Base-by-base conservation (phyloP, 2,888 invertebrate genomes). In the Meghimatium bilineatum region DNA sequence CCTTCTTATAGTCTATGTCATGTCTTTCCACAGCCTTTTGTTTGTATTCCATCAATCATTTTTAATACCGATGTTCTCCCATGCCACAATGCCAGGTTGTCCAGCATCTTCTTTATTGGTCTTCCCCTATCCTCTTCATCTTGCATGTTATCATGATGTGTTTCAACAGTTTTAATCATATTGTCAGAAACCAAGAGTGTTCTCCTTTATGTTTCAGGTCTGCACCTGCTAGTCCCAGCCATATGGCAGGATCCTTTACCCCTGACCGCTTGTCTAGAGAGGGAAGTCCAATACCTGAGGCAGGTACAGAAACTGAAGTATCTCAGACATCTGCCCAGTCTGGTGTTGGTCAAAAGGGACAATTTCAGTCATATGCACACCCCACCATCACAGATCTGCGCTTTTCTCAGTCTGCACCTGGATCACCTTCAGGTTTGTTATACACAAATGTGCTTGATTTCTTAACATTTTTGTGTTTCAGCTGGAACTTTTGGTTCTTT, bases 161-260 rank as follows among this genome's bases (percentile, higher is more conserved):
- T n/a, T n/a, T n/a, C n/a, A n/a, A n/a, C n/a, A n/a, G n/a, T n/a
- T n/a, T n/a, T n/a, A n/a, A n/a, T n/a, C n/a, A n/a, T 44, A 12
- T 44, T 44, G 44, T 44, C 44, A 8, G 44, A 44, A 44, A 5
- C 12, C 12, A 44, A 44, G 44, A 44, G 5, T 12, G 12, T 44
- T 44, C 12, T 12, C 12, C 44, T 56, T 10, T 63, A n/a, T 63
- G 12, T 63, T 12, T 1, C 36, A 97, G 98, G 94, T 97, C 97
- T 93, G 98, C 98, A 80, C 98, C 98, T 66, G 97, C 97, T 85
- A 98, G 98, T 66, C 98, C 98, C 87, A 97, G 97, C 92, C 98
- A 98, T 92, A 96, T 97, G 87, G 96, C 96, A 84, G 97, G 97
- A 75, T 94, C 97, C 89, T 96, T 97, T 94, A 97, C 97, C 86